Evolutionary conservation across 2,797 vertebrate genomes (phyloP).

Genomic region (Trachops cirrhosus): DNA sequence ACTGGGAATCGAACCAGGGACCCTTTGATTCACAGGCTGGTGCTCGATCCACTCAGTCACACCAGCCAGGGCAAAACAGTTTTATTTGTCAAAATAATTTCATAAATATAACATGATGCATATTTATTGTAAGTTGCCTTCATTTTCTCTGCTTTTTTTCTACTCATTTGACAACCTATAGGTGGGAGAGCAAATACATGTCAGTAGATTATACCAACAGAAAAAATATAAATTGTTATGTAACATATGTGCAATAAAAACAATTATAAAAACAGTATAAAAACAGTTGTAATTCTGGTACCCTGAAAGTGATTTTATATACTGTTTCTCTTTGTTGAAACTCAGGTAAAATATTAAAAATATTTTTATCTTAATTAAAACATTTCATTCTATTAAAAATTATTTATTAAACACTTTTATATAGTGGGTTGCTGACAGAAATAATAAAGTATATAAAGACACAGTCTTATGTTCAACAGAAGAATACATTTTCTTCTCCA

Average conservation of each 20-base stretch:
- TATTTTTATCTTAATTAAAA: not conserved
- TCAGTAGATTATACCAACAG: not conserved
- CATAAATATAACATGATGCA: not conserved
- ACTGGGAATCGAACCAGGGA: too few relatives aligned
- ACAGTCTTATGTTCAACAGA: not conserved
- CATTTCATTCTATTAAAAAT: not conserved
- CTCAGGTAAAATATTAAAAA: not conserved
- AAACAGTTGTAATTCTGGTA: not conserved
- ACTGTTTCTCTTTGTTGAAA: not conserved
- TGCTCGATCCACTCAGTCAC: too few relatives aligned
- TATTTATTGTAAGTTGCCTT: not conserved
- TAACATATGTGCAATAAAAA: not conserved
- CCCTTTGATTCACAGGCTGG: too few relatives aligned
- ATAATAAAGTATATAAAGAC: not conserved
- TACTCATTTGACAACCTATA: not conserved
- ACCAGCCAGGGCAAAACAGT: too few relatives aligned
- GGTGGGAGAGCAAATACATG: not conserved
- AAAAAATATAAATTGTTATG: not conserved
- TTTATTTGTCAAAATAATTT: not conserved
- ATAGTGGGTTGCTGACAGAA: not conserved
- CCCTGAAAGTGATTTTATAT: not conserved
- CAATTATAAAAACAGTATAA: not conserved
- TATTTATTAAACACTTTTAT: not conserved
- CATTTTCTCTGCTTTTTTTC: not conserved
- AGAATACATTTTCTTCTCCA: not conserved